Evolutionary conservation across 2,113 vertebrate species (phyloP), one percentile per base, ranked within the genome.

Genomic region (Trinectes maculatus): DNA sequence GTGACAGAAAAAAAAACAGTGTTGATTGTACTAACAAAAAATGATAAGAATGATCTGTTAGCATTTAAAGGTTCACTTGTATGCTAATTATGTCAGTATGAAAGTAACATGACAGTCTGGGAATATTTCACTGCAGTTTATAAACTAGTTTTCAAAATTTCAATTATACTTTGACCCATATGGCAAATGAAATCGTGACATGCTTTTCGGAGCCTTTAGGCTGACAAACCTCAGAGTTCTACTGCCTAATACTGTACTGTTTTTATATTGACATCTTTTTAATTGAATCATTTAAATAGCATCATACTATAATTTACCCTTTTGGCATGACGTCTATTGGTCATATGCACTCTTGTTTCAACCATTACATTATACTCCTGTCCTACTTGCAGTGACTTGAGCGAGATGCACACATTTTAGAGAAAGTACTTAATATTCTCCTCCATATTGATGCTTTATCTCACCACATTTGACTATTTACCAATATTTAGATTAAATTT

Each of bases 121-220:
- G n/a, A n/a, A n/a, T n/a, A n/a, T n/a, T 6, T 8, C 3, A 6
- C 5, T n/a, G 39, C 39, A 40, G 39, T n/a, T 40, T n/a, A 21
- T 47, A 19, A 53, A 60, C 12, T 28, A 28, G 39, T 64, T 71
- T 48, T 19, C 19, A n/a, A n/a, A n/a, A n/a, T n/a, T n/a, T 28
- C n/a, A 52, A 47, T 64, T 33, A 60, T 16, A 22, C 28, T 33
- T 44, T 62, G 60, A 71, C 62, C 56, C 67, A 39, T n/a, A 60
- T 67, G 9, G 6, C 2, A 42, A 59, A 43, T 24, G 18, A 19
- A 57, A 24, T 61, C n/a, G 36, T 66, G 43, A 66, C 34, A 48
- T 55, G 6, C 36, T 56, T 62, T 57, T 12, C 9, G 21, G 31
- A 31, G 63, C 76, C 37, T 52, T 62, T 52, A 55, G 56, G 56